Evolutionary conservation across 2,113 vertebrate genomes (phyloP).

Genomic region (Himantopus leucocephalus): DNA sequence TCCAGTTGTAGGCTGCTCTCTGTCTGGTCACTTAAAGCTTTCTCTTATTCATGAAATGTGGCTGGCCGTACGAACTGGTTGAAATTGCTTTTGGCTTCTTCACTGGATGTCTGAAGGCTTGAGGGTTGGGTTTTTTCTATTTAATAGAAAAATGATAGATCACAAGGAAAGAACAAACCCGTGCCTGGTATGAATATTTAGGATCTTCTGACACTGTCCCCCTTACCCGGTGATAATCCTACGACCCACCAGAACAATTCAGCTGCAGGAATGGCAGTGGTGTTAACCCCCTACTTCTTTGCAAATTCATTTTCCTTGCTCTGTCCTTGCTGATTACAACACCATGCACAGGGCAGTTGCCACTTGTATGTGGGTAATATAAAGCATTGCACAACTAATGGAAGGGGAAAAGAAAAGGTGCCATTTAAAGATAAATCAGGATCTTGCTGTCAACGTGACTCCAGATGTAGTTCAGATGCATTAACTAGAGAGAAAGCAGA

Average conservation of each 20-base stretch:
- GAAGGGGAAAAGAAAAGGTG: not conserved
- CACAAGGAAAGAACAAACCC: not conserved
- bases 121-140: not conserved
- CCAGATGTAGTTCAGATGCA: not conserved
- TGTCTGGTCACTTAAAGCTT: not conserved
- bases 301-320: not conserved
- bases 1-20: not conserved
- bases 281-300: not conserved
- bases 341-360: not conserved
- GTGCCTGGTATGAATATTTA: not conserved
- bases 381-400: not conserved
- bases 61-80: not conserved
- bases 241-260: not conserved
- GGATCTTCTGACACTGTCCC: not conserved
- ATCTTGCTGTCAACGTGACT: not conserved
- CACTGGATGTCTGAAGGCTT: not conserved
- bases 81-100: not conserved
- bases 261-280: not conserved
- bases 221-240: not conserved
- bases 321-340: not conserved
- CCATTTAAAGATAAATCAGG: not conserved
- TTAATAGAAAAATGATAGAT: not conserved
- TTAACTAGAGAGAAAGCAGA: not conserved
- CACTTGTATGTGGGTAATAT: not conserved
- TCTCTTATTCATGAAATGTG: not conserved